Conservation (phyloP, 2,797 vertebrate species). For the Eidolon dupreanum region DNA sequence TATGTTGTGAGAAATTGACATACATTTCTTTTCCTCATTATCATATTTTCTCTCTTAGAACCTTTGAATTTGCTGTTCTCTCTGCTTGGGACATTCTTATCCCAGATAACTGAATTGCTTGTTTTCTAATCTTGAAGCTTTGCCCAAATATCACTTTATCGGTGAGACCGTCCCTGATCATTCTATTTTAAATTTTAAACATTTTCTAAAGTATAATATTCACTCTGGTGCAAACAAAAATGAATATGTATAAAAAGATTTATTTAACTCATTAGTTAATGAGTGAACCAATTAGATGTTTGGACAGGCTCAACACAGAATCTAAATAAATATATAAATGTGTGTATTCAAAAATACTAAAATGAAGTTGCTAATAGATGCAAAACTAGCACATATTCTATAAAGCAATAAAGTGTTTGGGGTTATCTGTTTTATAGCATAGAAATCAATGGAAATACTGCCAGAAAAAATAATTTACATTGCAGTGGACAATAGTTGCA, state of each 20-base stretch:
- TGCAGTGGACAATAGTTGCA: not conserved
- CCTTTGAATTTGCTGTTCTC: not conserved
- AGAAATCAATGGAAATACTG: not conserved
- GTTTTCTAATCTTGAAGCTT: not conserved
- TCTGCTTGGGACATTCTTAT: not conserved
- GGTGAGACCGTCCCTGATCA: not conserved
- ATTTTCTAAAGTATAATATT: not conserved
- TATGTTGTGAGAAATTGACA: not conserved
- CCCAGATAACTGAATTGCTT: not conserved
- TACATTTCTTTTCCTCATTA: not conserved
- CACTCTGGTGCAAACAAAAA: not conserved
- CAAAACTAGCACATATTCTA: not conserved
- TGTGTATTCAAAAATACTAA: not conserved
- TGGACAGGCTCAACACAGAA: not conserved
- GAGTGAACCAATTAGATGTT: not conserved
- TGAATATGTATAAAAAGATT: not conserved
- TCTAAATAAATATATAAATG: not conserved
- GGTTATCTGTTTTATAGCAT: not conserved
- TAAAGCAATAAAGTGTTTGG: not conserved
- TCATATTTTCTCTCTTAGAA: not conserved
- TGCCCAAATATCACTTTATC: not conserved
- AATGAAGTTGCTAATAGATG: not conserved
- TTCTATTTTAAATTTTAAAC: not conserved
- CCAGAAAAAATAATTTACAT: not conserved
- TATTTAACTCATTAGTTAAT: not conserved